phyloP scores from a whole-genome alignment of 2,888 invertebrate species.

The Amphipyra tragopoginis region DNA sequence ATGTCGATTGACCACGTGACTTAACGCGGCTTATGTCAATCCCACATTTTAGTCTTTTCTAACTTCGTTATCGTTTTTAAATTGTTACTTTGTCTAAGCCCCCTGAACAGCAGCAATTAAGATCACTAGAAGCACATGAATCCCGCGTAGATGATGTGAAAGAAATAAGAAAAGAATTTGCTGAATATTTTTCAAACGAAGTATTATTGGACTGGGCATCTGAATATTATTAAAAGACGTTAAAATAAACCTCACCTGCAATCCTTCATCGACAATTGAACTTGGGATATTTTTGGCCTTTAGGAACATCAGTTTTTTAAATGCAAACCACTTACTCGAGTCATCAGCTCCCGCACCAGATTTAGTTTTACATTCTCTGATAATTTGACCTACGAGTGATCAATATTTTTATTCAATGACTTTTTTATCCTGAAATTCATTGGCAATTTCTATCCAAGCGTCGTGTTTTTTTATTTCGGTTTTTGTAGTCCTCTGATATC shows the following conservation, averaged over 20 bases:
- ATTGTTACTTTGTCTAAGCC: no score
- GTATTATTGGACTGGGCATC: constrained; percentile 48
- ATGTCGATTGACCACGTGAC: no score
- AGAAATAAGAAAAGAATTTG: constrained; percentile 56
- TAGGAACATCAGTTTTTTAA: constrained; percentile 52
- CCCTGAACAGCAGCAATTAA: constrained; percentile 55
- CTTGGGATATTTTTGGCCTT: constrained; percentile 50
- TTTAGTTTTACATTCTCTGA: constrained; percentile 38
- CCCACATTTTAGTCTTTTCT: no score
- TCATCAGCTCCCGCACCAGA: constrained; percentile 32
- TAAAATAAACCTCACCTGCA: constrained; percentile 43
- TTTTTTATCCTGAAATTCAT: constrained; percentile 34
- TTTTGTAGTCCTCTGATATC: constrained; percentile 54
- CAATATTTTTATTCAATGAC: constrained; percentile 39
- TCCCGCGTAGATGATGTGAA: constrained; percentile 53
- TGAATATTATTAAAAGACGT: constrained; percentile 50
- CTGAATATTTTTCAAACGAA: constrained; percentile 56
- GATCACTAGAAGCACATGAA: constrained; percentile 52
- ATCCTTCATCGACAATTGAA: constrained; percentile 40
- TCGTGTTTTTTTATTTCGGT: constrained; percentile 59
- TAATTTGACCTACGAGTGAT: constrained; percentile 45
- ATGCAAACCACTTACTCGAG: constrained; percentile 53
- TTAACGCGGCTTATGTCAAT: no score
- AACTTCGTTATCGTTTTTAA: no score
- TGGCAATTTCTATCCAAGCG: constrained; percentile 53